Conservation (phyloP, 2,113 vertebrate species). For the Patagioenas fasciata region DNA sequence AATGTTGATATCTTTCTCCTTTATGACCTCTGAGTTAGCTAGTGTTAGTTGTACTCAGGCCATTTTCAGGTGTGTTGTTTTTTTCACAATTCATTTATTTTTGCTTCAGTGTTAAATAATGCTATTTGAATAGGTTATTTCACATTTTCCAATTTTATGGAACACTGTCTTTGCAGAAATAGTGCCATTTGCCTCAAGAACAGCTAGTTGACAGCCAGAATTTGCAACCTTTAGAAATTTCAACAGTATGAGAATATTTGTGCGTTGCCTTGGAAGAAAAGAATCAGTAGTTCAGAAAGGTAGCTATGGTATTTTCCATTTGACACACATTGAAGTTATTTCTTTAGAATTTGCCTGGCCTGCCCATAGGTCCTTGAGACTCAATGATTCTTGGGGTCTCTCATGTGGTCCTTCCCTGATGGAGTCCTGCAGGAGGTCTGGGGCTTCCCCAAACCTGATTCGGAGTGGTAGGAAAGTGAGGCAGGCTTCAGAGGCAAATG, state of each 20-base stretch:
- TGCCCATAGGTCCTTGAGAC: neutral
- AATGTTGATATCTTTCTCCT: neutral
- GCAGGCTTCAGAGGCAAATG: neutral
- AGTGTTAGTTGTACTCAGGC: neutral
- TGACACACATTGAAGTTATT: neutral
- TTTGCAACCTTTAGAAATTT: neutral
- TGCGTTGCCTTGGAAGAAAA: neutral
- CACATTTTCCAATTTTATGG: neutral
- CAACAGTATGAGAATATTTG: neutral
- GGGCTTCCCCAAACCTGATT: neutral
- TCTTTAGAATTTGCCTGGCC: neutral
- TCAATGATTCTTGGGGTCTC: neutral
- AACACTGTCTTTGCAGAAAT: neutral
- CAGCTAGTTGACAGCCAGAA: neutral
- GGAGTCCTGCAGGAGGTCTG: neutral
- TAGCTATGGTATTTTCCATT: neutral
- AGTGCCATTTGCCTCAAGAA: neutral
- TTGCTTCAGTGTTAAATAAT: neutral
- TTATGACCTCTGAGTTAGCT: neutral
- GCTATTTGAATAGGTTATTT: neutral
- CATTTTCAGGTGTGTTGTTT: neutral
- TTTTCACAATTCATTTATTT: neutral
- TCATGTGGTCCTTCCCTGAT: fast-evolving
- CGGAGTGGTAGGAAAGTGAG: neutral
- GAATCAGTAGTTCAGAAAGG: neutral